These are phyloP conservation scores for Drosophila subquinaria DNA, from an alignment of 2,888 invertebrate species.

Conservation along the genomic window DNA sequence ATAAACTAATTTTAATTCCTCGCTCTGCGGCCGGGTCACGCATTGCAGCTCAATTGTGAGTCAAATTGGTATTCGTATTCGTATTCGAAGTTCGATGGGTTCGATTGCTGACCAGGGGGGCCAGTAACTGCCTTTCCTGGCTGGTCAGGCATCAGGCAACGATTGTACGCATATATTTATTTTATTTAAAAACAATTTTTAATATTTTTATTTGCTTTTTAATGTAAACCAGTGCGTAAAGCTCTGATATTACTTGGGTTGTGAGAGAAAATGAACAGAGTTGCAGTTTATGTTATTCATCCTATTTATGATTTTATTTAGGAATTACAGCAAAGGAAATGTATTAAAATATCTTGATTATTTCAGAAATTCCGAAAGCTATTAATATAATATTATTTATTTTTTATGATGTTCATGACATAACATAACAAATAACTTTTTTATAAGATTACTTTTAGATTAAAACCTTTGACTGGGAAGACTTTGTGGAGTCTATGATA, in stretches of 20 bases:
- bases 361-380: neutral
- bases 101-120: neutral
- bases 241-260: constrained; percentile 10
- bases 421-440: too few relatives aligned
- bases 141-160: neutral
- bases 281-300: neutral
- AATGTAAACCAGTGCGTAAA: constrained; percentile 51
- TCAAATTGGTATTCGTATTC: constrained; percentile 38
- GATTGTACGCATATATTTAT: constrained; percentile 34
- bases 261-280: neutral
- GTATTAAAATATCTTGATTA: neutral
- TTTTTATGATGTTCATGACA: too few relatives aligned
- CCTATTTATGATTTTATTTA: neutral
- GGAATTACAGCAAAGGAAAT: neutral
- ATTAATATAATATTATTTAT: too few relatives aligned
- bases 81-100: neutral
- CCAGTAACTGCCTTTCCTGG: neutral
- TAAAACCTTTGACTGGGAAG: too few relatives aligned
- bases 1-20: constrained; percentile 80
- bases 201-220: constrained; percentile 35
- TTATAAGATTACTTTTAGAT: too few relatives aligned
- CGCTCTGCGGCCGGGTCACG: constrained; percentile 63
- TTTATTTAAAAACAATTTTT: constrained; percentile 48
- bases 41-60: constrained; percentile 74
- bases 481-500: too few relatives aligned